Conservation (phyloP, 2,797 vertebrate genomes). For the Xenops minutus region DNA sequence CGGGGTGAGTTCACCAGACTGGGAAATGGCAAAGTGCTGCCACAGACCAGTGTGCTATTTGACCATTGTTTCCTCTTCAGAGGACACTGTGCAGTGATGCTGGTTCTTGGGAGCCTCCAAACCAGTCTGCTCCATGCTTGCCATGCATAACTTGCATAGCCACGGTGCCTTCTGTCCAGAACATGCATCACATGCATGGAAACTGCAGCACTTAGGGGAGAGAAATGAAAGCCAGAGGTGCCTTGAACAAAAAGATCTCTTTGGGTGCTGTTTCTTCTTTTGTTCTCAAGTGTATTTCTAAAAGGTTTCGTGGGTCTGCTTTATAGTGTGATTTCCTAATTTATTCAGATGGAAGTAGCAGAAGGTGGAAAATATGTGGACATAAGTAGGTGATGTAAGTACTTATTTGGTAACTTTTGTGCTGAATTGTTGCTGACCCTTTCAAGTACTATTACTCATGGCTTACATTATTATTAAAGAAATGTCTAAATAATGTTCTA, state of each 20-base stretch:
- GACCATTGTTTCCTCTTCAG: conserved; percentile 57
- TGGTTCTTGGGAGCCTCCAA: conserved; percentile 13
- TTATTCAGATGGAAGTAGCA: neutral
- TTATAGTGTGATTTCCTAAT: neutral
- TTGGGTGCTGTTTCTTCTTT: neutral
- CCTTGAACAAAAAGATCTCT: neutral
- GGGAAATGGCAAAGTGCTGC: conserved; percentile 56
- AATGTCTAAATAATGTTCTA: neutral
- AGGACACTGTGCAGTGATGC: neutral
- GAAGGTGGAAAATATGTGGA: neutral
- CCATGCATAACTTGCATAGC: neutral
- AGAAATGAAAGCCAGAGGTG: neutral
- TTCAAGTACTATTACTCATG: neutral
- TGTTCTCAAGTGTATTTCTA: neutral
- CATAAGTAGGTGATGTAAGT: neutral
- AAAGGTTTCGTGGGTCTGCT: neutral
- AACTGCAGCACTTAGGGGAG: neutral
- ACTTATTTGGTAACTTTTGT: neutral
- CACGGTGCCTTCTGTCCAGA: neutral
- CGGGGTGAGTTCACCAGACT: conserved; percentile 86
- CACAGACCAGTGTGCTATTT: conserved; percentile 45
- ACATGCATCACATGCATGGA: neutral
- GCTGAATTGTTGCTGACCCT: neutral
- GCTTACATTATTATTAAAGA: neutral
- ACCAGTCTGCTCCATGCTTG: neutral